Evolutionary conservation across 2,888 invertebrate species (phyloP), one percentile per base, ranked within the genome.

Genomic region (Caenorhabditis becei): DNA sequence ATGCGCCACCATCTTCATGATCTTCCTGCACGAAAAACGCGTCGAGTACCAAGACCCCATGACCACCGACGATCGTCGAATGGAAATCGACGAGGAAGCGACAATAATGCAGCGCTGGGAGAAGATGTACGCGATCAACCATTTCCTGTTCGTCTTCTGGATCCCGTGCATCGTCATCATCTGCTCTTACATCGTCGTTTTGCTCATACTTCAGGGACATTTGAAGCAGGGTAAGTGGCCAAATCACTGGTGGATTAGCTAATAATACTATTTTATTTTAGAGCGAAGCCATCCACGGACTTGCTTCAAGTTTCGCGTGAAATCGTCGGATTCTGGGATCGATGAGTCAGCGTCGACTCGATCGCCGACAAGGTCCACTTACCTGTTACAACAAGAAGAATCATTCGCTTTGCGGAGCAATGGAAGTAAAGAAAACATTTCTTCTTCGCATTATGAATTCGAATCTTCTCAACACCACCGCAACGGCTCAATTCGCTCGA

Each of bases 121-220:
- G 70, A 84, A 84, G 49, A 67, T 84, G 28, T 88, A 89, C 79
- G 86, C 83, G 28, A 79, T 87, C 56, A 77, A 77, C 49, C 89
- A 89, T 77, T 80, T 89, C 28, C 58, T 88, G 11, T 89, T 88
- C 79, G 87, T 89, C 26, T 89, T 89, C 77, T 89, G 88, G 87
- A 82, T 89, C 26, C 89, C 89, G 1, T 85, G 87, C 20, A 75
- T 86, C 37, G 79, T 89, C 18, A 88, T 89, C 23, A 78, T 88
- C 35, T 75, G 77, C 44, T 83, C 83, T 18, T 89, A 89, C 69
- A 56, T 80, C 4, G 77, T 85, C 28, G 83, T 90, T 5, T 66
- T 89, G 26, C 80, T 82, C 72, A 83, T 87, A 26, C 82, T 89
- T 53, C 79, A 84, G 62, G 80, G 84, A 10, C 83, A 82, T 62